Evolutionary conservation across 2,113 vertebrate species (phyloP), one percentile per base, ranked within the genome.

Genomic region (Ophiodon elongatus): DNA sequence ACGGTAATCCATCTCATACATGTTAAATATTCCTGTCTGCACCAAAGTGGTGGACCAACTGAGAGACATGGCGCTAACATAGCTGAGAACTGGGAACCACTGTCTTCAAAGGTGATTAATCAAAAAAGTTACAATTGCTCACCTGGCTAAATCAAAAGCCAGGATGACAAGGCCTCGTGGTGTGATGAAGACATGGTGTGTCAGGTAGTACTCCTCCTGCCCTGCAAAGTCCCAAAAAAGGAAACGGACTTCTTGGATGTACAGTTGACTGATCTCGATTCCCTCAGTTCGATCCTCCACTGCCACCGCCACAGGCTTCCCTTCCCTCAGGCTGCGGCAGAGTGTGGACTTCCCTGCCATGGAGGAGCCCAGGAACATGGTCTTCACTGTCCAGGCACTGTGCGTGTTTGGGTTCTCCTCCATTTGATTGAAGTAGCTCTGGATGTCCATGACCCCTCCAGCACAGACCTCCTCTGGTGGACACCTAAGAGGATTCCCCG

Each of bases 171-270:
- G 76, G 19, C 76, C 82, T 45, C 82, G 64, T 45, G 76, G 35
- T 45, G 82, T 84, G 63, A 84, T 84, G 71, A 84, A 84, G 45
- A 84, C 71, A 52, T 84, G 82, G n/a, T 84, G 82, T 6, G 82
- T 84, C 70, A 79, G 76, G 71, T 84, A 84, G 64, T 84, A 84
- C 43, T 84, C 76, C 56, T 84, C 82, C 64, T 84, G 82, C 23
- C 82, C 82, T 52, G 82, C 82, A 56, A 84, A 79, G 63, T 84
- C 82, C 82, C 82, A 84, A 43, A 84, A 50, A 13, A 84, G 64
- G 64, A 84, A 79, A 19, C 76, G 35, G 27, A 84, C 45, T 13
- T 52, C 70, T n/a, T 73, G 33, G 11, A 63, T 14, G 0, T 79
- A 63, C 33, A 84, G 54, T 9, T 63, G 29, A 35, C 70, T 79